These are phyloP conservation scores for Pocillopora grandis DNA, from an alignment of 92 coral and sea anemone genomes.

Conservation along the genomic window DNA sequence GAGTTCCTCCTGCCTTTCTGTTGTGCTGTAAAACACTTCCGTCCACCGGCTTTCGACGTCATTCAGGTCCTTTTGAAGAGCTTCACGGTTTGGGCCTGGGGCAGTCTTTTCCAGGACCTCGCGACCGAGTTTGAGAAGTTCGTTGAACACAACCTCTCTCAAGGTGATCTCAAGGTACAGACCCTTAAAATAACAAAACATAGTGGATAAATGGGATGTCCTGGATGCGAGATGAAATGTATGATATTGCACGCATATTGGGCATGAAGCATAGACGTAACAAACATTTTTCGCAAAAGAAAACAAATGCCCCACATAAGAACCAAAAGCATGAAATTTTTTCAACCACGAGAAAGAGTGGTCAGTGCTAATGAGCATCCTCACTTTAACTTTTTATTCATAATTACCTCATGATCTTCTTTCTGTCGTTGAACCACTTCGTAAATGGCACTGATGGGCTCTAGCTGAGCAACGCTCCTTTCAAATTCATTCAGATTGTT, in stretches of 20 bases:
- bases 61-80: conserved; percentile 53
- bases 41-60: conserved; percentile 84
- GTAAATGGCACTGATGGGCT: conserved; percentile 78
- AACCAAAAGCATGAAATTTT: no score
- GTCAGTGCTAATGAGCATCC: no score
- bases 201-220: no score
- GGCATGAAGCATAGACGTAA: no score
- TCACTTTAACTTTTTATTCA: no score
- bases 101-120: conserved; percentile 79
- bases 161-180: conserved; percentile 76
- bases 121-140: conserved; percentile 73
- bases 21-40: conserved; percentile 53
- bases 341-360: no score
- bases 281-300: no score
- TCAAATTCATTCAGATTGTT: conserved; percentile 82
- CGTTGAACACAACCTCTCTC: conserved; percentile 84
- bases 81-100: conserved; percentile 74
- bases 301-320: no score
- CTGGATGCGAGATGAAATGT: no score
- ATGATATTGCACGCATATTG: no score
- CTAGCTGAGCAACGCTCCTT: conserved; percentile 48
- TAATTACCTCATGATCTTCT: conserved; percentile 92
- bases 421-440: conserved; percentile 75
- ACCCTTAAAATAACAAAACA: conserved; percentile 49
- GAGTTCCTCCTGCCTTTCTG: conserved; percentile 84